phyloP scores from a whole-genome alignment of 2,113 vertebrate genomes.

The Rhodinocichla rosea region DNA sequence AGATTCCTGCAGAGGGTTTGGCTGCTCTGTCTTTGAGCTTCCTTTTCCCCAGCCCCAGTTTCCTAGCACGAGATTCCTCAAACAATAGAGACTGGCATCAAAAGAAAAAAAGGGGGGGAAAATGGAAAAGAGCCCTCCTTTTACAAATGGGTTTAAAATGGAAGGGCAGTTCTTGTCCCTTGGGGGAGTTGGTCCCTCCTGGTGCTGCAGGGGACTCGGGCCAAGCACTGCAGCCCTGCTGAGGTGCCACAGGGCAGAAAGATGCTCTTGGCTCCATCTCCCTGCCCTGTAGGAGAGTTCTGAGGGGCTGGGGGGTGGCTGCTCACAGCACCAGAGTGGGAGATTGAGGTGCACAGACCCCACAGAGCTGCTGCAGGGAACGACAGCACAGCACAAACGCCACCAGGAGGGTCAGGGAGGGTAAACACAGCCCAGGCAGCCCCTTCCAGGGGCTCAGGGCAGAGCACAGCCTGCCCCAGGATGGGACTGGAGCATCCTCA shows the following conservation, averaged over 20 bases:
- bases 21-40: constrained; percentile 44
- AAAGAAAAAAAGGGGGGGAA: not conserved
- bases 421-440: not conserved
- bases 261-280: not conserved
- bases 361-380: not conserved
- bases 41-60: constrained; percentile 34
- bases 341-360: not conserved
- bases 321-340: not conserved
- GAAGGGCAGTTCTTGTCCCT: not conserved
- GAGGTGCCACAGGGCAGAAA: not conserved
- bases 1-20: constrained; percentile 59
- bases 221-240: rapidly evolving
- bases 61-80: constrained; percentile 33
- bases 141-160: not conserved
- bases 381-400: rapidly evolving
- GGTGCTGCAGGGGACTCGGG: not conserved
- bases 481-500: too few relatives aligned
- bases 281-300: not conserved
- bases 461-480: not conserved
- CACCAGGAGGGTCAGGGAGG: not conserved
- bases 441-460: not conserved
- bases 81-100: constrained; percentile 48
- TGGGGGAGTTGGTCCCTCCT: not conserved
- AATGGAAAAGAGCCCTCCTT: not conserved
- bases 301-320: not conserved